Evolutionary conservation across 1,140 invertebrate species (phyloP), one percentile per base, ranked within the genome.

Genomic region (Mya arenaria): DNA sequence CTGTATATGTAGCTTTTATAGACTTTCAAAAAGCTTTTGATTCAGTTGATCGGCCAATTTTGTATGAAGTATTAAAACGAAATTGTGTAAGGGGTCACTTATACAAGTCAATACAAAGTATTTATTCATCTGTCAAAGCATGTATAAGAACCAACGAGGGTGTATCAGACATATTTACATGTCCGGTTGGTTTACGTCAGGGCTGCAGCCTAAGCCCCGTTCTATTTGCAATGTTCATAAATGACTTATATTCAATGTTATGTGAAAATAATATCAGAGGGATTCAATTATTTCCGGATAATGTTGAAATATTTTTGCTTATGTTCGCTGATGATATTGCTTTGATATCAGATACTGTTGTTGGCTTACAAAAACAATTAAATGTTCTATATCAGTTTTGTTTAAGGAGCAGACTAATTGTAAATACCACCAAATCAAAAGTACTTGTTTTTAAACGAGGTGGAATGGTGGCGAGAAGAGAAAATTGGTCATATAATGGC

Each of bases 11-110:
- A 23, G 52, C 28, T 23, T 82, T 63, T 72, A 28, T 71, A 34
- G 78, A 62, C 41, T 82, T 73, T 36, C 34, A 71, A 34, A 82
- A 82, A 63, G 68, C 79, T 13, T 82, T 60, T 55, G 79, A 73
- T 39, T 63, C 52, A 30, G 32, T 82, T 39, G 48, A 82, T 30
- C 30, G 79, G 32, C 17, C 19, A n/a, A 52, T 73, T 19, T 52
- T 82, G 52, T 37, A 73, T 34, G 55, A 71, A 4, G 23, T 60
- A 63, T 32, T 73, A 23, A 30, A 72, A 19, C 41, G 48, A 44
- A 69, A 62, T n/a, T 10, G 32, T 48, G 56, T 73, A 23, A 71
- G 52, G 17, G 60, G 66, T 63, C 23, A 44, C 10, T 72, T 82
- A 55, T 28, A 58, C 28, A 58, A 62, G 17, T 28, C 30, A 2